A percentile compares a stretch with the other conserved stretches of the same genome.
phyloP scores from a whole-genome alignment of 1,140 invertebrate genomes.

The Marisa cornuarietis region DNA sequence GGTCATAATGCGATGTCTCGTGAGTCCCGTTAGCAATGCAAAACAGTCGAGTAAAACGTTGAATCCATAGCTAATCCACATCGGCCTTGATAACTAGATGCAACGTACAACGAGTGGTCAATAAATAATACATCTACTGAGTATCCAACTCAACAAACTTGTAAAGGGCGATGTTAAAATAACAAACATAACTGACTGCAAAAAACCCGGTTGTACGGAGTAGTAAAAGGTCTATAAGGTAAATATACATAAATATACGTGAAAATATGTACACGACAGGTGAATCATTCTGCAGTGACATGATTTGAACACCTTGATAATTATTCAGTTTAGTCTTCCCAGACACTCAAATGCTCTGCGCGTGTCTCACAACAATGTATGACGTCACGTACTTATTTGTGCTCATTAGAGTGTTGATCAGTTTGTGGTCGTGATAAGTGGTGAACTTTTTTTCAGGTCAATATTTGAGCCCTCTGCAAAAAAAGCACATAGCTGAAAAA shows the following conservation, averaged over 20 bases:
- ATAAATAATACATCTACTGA: conserved; percentile 11
- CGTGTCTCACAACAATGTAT: no score
- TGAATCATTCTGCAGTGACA: background rate
- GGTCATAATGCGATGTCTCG: background rate
- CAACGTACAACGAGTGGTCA: background rate
- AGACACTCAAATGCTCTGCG: no score
- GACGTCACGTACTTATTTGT: no score
- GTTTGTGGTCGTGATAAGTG: no score
- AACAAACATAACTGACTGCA: background rate
- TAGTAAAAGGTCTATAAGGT: background rate
- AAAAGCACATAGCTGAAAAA: no score
- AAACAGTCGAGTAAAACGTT: background rate
- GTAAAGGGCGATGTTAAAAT: background rate
- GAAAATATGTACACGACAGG: conserved; percentile 8
- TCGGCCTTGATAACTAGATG: background rate
- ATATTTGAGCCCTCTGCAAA: no score
- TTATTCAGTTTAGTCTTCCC: background rate
- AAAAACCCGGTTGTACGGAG: background rate
- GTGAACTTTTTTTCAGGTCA: no score
- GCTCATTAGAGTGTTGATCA: no score
- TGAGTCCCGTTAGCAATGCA: background rate
- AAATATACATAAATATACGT: conserved; percentile 11
- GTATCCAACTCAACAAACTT: conserved; percentile 1
- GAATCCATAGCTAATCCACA: background rate
- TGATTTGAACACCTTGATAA: conserved; percentile 5